Evolutionary conservation across 2,888 invertebrate species (phyloP).

Genomic region (Pyrocoelia pectoralis): DNA sequence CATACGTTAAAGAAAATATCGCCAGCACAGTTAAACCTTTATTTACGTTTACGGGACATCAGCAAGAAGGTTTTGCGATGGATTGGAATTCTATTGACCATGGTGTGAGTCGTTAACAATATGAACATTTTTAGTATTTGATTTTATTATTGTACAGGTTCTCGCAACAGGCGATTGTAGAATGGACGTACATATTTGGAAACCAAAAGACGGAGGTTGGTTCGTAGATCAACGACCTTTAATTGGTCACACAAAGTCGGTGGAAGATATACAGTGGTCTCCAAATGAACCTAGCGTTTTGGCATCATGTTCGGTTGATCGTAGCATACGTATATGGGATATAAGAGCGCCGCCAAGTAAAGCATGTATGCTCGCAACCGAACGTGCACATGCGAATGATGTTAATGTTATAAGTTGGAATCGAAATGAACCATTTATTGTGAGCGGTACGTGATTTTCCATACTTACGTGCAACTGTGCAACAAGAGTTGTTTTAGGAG

Average conservation of each 20-base stretch:
- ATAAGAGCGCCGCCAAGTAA: slow-evolving; percentile 84
- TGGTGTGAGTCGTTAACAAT: slow-evolving; percentile 76
- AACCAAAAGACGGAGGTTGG: slow-evolving; percentile 84
- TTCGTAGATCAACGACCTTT: slow-evolving; percentile 89
- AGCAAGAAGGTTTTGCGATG: slow-evolving; percentile 92
- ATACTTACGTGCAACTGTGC: too few species aligned
- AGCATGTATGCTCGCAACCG: slow-evolving; percentile 89
- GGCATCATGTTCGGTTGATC: slow-evolving; percentile 89
- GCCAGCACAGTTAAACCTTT: slow-evolving; percentile 69
- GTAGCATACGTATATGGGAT: slow-evolving; percentile 96
- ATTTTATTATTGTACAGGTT: slow-evolving; percentile 62
- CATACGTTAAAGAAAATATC: slow-evolving; percentile 69
- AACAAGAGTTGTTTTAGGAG: slow-evolving; percentile 69
- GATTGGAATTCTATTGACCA: slow-evolving; percentile 88
- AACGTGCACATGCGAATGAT: slow-evolving; percentile 88
- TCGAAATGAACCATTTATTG: slow-evolving; percentile 85
- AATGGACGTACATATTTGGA: slow-evolving; percentile 94
- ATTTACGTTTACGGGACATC: slow-evolving; percentile 91
- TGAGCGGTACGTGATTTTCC: slow-evolving; percentile 71
- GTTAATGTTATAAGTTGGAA: slow-evolving; percentile 99
- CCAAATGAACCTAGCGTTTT: slow-evolving; percentile 91
- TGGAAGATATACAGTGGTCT: slow-evolving; percentile 99
- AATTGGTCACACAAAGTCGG: slow-evolving; percentile 87
- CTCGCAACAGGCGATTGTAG: slow-evolving; percentile 94
- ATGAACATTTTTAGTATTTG: background rate